phyloP scores from a whole-genome alignment of 2,797 vertebrate genomes.

The Bucorvus abyssinicus region DNA sequence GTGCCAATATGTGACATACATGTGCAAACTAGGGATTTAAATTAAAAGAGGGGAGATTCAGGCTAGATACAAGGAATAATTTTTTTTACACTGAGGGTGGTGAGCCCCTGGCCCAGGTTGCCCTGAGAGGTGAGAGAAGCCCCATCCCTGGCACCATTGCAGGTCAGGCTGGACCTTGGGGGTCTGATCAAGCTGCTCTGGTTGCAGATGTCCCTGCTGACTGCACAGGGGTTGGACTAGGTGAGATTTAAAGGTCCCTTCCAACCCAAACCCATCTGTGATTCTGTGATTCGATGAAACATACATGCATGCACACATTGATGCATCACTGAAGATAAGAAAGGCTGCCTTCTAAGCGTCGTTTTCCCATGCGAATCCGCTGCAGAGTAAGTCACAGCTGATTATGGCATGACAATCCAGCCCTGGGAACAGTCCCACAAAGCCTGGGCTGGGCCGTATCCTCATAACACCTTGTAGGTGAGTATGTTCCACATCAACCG shows the following conservation, averaged over 20 bases:
- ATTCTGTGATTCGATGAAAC: background rate
- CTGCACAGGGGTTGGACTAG: background rate
- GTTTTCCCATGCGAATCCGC: rapidly evolving
- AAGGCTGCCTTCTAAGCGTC: background rate
- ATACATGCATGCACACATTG: rapidly evolving
- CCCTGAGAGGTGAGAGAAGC: background rate
- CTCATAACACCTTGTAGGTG: rapidly evolving
- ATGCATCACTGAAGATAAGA: background rate
- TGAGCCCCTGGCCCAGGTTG: background rate
- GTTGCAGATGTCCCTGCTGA: background rate
- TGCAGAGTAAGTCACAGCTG: background rate
- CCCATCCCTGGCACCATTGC: background rate
- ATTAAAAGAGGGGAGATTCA: background rate
- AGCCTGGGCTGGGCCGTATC: background rate
- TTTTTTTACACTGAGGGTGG: background rate
- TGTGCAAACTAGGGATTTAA: background rate
- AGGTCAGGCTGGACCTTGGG: background rate
- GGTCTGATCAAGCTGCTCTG: background rate
- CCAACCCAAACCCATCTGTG: background rate
- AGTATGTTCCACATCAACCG: rapidly evolving
- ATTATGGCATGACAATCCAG: rapidly evolving
- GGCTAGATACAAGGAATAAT: background rate
- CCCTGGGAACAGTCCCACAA: background rate
- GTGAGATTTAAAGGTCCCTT: background rate
- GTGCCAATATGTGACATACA: no score